These are phyloP conservation scores for Idaea straminata DNA, from an alignment of 2,888 invertebrate genomes.

Conservation along the genomic window DNA sequence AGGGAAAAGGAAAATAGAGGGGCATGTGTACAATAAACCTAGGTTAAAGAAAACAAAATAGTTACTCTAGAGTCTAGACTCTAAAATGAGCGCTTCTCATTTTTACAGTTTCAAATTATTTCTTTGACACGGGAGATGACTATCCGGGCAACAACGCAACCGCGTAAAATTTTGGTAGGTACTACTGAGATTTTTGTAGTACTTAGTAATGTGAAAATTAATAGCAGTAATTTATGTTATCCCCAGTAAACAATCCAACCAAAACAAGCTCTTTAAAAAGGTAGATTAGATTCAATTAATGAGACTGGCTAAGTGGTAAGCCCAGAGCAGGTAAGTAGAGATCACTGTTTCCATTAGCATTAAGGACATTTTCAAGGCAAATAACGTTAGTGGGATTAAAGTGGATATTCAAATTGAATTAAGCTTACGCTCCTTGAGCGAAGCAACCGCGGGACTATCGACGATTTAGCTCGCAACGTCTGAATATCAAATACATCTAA, in stretches of 20 bases:
- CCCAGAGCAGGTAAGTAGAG: conserved; percentile 34
- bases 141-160: no score
- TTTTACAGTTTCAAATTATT: no score
- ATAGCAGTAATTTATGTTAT: neutral
- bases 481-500: neutral
- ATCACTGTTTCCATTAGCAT: conserved; percentile 44
- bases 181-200: neutral
- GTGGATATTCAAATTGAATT: conserved; percentile 44
- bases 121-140: no score
- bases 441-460: conserved; percentile 29
- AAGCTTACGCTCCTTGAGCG: conserved; percentile 23
- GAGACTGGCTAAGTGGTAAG: conserved; percentile 34
- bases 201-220: neutral
- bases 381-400: conserved; percentile 45
- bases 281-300: conserved; percentile 34
- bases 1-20: no score
- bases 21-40: no score
- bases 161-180: no score
- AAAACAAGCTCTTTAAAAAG: conserved; percentile 30
- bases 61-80: no score
- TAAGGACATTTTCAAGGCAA: conserved; percentile 43
- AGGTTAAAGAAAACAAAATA: no score
- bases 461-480: conserved; percentile 11
- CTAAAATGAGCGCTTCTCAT: no score
- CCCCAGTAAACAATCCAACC: neutral